Conservation (phyloP, 2,113 vertebrate species). For the Procavia capensis region DNA sequence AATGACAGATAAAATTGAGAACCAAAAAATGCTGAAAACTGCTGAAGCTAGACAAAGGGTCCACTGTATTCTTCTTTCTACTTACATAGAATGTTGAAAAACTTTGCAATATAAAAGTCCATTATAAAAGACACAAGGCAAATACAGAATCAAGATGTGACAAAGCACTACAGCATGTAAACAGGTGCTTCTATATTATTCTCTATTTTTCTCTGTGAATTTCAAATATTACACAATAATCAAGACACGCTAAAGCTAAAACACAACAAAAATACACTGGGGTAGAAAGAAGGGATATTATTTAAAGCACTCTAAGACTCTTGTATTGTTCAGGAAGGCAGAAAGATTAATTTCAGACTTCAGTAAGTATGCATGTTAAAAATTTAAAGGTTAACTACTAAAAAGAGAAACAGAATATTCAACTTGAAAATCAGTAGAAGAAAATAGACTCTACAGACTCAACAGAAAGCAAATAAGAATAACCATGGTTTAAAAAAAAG, state of each 20-base stretch:
- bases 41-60: neutral
- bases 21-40: neutral
- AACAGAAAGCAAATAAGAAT: neutral
- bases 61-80: neutral
- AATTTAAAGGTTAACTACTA: neutral
- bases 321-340: neutral
- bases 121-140: neutral
- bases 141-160: neutral
- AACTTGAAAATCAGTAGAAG: constrained; percentile 16
- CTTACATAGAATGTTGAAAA: neutral
- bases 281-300: neutral
- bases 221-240: constrained; percentile 24
- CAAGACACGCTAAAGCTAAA: neutral
- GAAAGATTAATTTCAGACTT: constrained; percentile 9
- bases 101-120: neutral
- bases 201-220: constrained; percentile 22
- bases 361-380: neutral
- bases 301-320: constrained; percentile 1
- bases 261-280: neutral
- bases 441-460: neutral
- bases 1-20: constrained; percentile 13
- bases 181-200: neutral
- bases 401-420: neutral
- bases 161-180: neutral
- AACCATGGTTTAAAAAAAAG: neutral